Conservation (phyloP, 2,888 invertebrate species). For the Eupithecia centaureata region DNA sequence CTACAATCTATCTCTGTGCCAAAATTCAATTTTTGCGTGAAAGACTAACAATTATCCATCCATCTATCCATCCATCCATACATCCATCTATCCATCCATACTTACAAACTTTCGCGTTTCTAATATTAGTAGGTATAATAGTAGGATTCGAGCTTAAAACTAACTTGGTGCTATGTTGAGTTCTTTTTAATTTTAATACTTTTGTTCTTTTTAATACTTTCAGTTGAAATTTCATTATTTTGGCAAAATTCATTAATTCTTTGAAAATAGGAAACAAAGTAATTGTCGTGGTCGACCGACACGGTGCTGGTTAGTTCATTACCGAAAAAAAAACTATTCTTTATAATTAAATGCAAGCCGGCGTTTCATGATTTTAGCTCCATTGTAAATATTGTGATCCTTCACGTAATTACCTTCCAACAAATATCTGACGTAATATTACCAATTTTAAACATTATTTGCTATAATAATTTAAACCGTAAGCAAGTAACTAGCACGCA, state of each 20-base stretch:
- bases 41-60: no score
- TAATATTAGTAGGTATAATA: no score
- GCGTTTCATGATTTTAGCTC: neutral
- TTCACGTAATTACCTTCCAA: neutral
- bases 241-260: neutral
- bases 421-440: neutral
- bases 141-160: no score
- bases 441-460: neutral
- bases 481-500: neutral
- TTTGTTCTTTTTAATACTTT: neutral
- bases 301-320: neutral
- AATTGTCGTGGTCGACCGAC: neutral
- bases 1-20: no score
- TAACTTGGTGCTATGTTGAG: neutral
- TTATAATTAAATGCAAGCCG: neutral
- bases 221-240: neutral
- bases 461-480: neutral
- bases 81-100: no score
- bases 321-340: neutral
- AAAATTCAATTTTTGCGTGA: no score
- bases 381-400: neutral
- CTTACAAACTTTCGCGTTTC: no score
- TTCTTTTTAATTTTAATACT: no score
- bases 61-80: no score
- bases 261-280: neutral